phyloP scores from a whole-genome alignment of 2,888 invertebrate species.

The Microctonus aethiopoides region DNA sequence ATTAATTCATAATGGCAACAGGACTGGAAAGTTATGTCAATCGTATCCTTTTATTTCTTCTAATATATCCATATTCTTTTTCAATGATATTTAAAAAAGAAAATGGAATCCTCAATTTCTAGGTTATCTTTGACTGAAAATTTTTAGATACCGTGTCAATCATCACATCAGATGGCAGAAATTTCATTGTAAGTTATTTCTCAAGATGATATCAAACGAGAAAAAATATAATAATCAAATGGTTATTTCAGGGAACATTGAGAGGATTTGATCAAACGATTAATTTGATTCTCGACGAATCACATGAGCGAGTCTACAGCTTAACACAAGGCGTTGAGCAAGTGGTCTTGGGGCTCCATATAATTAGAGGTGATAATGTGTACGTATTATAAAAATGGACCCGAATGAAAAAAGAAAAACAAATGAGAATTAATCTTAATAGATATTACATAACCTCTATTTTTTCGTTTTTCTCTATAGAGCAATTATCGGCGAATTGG shows the following conservation, averaged over 20 bases:
- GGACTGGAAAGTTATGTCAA: slow-evolving; percentile 89
- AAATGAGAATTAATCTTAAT: neutral
- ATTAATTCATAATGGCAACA: slow-evolving; percentile 75
- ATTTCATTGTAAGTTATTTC: slow-evolving; percentile 81
- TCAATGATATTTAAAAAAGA: too few species aligned
- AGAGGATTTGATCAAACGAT: slow-evolving; percentile 99
- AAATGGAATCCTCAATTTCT: slow-evolving; percentile 25
- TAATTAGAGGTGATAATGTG: slow-evolving; percentile 98
- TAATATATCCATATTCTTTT: slow-evolving; percentile 20
- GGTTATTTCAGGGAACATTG: slow-evolving; percentile 81
- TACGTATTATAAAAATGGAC: slow-evolving; percentile 68
- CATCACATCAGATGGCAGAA: slow-evolving; percentile 95
- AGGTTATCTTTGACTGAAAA: too few species aligned
- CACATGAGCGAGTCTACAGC: slow-evolving; percentile 98
- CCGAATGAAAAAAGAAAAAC: neutral
- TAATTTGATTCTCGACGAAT: slow-evolving; percentile 97
- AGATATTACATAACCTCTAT: neutral
- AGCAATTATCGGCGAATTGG: slow-evolving; percentile 86
- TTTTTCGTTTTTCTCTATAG: slow-evolving; percentile 64
- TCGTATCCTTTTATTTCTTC: slow-evolving; percentile 72
- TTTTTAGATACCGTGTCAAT: slow-evolving; percentile 85
- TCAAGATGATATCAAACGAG: neutral
- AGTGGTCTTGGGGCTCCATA: slow-evolving; percentile 96
- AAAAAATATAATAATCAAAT: slow-evolving; percentile 21
- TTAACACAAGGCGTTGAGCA: slow-evolving; percentile 91